phyloP scores from a whole-genome alignment of 2,797 vertebrate species.

The Neosilurus mollespiculum region DNA sequence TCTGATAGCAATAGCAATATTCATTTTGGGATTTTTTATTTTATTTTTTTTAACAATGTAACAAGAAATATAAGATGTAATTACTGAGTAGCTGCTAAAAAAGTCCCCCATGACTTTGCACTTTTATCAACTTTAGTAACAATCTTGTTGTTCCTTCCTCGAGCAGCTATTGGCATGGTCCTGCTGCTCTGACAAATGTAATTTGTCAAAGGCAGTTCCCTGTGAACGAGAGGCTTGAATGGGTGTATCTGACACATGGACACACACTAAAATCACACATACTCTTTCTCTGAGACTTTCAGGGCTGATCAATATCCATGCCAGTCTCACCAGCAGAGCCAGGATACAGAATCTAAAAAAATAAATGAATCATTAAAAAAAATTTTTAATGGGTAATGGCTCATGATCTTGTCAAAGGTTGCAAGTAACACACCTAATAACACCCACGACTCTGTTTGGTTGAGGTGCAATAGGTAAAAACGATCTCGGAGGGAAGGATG shows the following conservation, averaged over 20 bases:
- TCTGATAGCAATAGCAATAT: too few relatives aligned
- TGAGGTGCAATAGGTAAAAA: neutral
- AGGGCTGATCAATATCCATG: conserved; percentile 47
- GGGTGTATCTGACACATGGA: neutral
- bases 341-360: conserved; percentile 39
- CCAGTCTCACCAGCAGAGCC: conserved; percentile 39
- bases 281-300: conserved; percentile 23
- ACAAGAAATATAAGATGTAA: neutral
- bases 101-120: neutral
- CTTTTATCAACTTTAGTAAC: conserved; percentile 27
- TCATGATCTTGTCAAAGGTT: conserved; percentile 23
- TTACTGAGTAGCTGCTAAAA: neutral
- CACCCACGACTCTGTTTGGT: conserved; percentile 13
- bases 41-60: neutral
- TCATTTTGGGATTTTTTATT: neutral
- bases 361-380: conserved; percentile 13
- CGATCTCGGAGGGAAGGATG: neutral
- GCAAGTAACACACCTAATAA: conserved; percentile 37
- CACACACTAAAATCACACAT: neutral
- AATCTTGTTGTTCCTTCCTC: neutral
- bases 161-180: conserved; percentile 11
- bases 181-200: conserved; percentile 26
- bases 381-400: neutral
- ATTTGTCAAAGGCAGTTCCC: conserved; percentile 21
- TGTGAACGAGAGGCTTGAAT: neutral